Evolutionary conservation across 2,113 vertebrate species (phyloP).

Genomic region (Halichoerus grypus): DNA sequence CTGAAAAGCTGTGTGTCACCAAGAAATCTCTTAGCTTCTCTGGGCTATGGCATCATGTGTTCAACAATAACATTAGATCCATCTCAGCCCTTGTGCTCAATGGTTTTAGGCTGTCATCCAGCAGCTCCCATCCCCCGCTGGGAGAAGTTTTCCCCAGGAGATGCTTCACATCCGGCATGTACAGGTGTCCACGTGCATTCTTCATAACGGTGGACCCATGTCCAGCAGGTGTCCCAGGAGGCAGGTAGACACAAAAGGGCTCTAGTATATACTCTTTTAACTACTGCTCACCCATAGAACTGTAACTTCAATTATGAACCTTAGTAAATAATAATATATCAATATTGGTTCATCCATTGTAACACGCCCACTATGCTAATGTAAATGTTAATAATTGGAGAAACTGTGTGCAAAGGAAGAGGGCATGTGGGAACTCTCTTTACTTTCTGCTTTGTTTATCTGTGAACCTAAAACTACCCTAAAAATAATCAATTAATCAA

Average conservation of each 20-base stretch:
- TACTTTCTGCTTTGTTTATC: neutral
- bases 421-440: no score
- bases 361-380: rapidly evolving
- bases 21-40: neutral
- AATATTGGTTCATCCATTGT: neutral
- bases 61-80: neutral
- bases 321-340: neutral
- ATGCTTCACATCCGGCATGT: neutral
- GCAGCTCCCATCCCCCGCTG: rapidly evolving
- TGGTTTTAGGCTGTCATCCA: neutral
- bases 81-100: neutral
- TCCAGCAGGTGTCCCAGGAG: neutral
- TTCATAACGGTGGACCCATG: neutral
- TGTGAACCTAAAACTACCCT: neutral
- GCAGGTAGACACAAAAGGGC: neutral
- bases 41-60: neutral
- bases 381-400: neutral
- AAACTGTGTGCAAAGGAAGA: neutral
- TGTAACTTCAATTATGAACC: neutral
- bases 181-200: neutral
- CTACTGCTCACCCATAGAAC: neutral
- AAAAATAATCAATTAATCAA: neutral
- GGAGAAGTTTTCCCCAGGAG: neutral
- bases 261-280: neutral
- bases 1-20: neutral